phyloP scores from a whole-genome alignment of 2,797 vertebrate genomes.

The Poecilia wingei region DNA sequence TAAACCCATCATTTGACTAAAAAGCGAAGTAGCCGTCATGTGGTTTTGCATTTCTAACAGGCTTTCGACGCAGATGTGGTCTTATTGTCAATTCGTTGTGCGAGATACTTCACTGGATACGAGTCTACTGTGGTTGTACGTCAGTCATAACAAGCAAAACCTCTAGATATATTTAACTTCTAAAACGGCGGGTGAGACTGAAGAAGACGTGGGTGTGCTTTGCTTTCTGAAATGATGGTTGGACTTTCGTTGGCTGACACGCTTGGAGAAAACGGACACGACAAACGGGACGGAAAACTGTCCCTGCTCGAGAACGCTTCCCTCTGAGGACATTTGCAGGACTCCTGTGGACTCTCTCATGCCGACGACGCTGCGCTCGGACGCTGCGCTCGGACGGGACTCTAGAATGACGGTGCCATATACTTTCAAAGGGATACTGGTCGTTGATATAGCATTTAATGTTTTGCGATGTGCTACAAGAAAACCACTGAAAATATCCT shows the following conservation, averaged over 20 bases:
- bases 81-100: constrained; percentile 68
- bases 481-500: constrained; percentile 81
- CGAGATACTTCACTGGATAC: constrained; percentile 84
- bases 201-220: constrained; percentile 55
- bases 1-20: constrained; percentile 69
- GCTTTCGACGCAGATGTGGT: constrained; percentile 71
- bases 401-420: constrained; percentile 65
- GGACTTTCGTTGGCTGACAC: constrained; percentile 36
- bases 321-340: constrained; percentile 48
- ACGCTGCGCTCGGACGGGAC: constrained; percentile 45
- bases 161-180: constrained; percentile 69
- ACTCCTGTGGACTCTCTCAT: constrained; percentile 45
- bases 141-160: constrained; percentile 67
- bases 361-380: constrained; percentile 14
- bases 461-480: constrained; percentile 65
- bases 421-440: constrained; percentile 80
- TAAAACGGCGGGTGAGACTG: constrained; percentile 50
- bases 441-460: constrained; percentile 58
- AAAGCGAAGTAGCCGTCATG: constrained; percentile 62
- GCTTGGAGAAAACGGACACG: constrained; percentile 34
- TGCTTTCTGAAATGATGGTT: constrained; percentile 44
- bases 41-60: constrained; percentile 75
- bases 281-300: constrained; percentile 48
- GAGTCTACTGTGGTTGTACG: constrained; percentile 75
- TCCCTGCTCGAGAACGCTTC: constrained; percentile 46